phyloP scores from a whole-genome alignment of 2,113 vertebrate species.

The Corapipo altera region DNA sequence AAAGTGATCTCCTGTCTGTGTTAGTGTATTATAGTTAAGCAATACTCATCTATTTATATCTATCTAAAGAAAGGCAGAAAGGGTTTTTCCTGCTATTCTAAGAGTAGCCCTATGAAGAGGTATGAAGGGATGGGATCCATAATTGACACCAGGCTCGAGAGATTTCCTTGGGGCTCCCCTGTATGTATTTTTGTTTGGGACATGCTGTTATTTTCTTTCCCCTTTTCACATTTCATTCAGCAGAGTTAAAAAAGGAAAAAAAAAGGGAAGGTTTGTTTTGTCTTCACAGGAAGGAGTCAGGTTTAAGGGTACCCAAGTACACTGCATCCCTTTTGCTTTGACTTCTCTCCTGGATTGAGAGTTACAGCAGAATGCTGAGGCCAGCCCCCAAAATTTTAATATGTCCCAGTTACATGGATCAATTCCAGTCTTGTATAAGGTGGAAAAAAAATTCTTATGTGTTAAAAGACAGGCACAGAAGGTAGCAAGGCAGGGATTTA shows the following conservation, averaged over 20 bases:
- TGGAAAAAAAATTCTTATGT: not conserved
- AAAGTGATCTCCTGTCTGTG: not conserved
- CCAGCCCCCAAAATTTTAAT: not conserved
- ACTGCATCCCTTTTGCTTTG: not conserved
- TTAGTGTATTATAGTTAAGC: not conserved
- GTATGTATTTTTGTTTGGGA: not conserved
- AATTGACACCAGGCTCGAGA: not conserved
- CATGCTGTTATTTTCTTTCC: not conserved
- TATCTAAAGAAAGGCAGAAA: not conserved
- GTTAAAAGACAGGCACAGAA: not conserved
- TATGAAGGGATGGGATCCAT: not conserved
- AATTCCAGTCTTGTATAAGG: not conserved
- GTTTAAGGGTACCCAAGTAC: not conserved
- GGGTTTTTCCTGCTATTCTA: not conserved
- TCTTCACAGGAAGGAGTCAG: not conserved
- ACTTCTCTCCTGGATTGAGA: not conserved
- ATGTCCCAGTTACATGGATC: not conserved
- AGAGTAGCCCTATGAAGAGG: not conserved
- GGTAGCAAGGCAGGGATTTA: not conserved
- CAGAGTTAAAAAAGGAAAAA: not conserved
- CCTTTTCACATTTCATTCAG: not conserved
- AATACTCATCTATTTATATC: not conserved
- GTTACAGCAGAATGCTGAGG: not conserved
- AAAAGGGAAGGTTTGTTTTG: not conserved
- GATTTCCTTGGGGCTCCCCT: not conserved